Base-by-base conservation (phyloP, 2,888 invertebrate species). In the Bombyx huttoni region DNA sequence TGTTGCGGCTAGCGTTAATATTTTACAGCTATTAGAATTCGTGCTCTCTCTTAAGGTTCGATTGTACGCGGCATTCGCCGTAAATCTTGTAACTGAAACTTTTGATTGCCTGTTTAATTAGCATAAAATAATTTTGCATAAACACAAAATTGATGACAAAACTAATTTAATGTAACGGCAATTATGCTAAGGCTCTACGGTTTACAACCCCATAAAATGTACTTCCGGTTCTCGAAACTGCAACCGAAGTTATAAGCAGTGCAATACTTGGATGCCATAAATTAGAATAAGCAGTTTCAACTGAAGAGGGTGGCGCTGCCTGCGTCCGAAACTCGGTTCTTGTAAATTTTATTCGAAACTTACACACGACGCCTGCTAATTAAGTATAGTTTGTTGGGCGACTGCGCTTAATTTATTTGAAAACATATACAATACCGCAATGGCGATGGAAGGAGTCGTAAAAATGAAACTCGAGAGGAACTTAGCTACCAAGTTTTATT, bases 221-320 rank as follows among this genome's bases (percentile, higher is more conserved):
- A 77, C 78, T 81, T 80, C 78, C 75, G 73, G 75, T 70, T 68
- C 68, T 75, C 75, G 80, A 80, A 82, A 82, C 84, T 85, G 84
- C 83, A 85, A 68, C 73, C 78, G 76, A 77, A 80, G 84, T 84
- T 84, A 83, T 85, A 85, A 85, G 79, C 81, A 81, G 74, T 81
- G 86, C 84, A 84, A 84, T 83, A 81, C 83, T 79, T 69, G 64
- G 63, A 68, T 58, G 59, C 65, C 64, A 80, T 87, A 86, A 86
- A 87, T 85, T 84, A 84, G 78, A 84, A 84, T 86, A 81, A 84
- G 77, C 77, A 84, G 81, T 83, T 81, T 78, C 75, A 78, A 80
- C 78, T 72, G 72, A 70, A 68, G 73, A 73, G 77, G 73, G 73
- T 62, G 68, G 66, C 61, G 51, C 46, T 13, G 49, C 35, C 52